These are phyloP conservation scores for Caerostris extrusa DNA, from an alignment of 1,140 invertebrate genomes.

Conservation along the genomic window DNA sequence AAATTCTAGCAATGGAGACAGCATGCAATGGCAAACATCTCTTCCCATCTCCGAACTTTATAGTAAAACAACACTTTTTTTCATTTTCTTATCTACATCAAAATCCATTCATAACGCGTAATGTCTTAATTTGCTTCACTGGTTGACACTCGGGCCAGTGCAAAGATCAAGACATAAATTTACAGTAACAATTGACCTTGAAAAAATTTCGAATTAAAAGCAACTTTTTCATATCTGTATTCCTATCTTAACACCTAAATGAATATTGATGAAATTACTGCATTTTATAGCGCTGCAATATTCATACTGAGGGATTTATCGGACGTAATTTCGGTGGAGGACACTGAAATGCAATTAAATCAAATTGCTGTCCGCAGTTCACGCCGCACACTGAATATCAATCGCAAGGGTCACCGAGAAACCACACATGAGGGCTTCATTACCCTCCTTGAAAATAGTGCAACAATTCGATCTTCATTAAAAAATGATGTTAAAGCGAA, in stretches of 20 bases:
- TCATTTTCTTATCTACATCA: background rate
- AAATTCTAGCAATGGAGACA: background rate
- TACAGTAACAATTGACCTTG: background rate
- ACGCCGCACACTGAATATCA: background rate
- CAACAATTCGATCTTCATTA: too few relatives aligned
- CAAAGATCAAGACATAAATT: conserved; percentile 9
- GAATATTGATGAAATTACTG: background rate
- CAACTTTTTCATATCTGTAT: background rate
- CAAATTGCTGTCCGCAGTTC: background rate
- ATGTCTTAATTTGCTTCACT: too few relatives aligned
- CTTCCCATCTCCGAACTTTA: background rate
- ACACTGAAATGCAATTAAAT: background rate
- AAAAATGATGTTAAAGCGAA: too few relatives aligned
- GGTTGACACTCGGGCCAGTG: background rate
- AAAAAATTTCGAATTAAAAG: background rate
- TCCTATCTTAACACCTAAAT: background rate
- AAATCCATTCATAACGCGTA: background rate
- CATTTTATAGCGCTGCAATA: background rate
- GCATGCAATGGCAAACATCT: background rate
- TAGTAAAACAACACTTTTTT: background rate
- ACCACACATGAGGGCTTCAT: background rate
- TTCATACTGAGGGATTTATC: background rate
- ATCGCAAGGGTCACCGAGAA: background rate
- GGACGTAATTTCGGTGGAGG: background rate
- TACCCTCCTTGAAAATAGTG: background rate